Evolutionary conservation across 2,888 invertebrate genomes (phyloP).

Genomic region (Rugalucina vietnamica): DNA sequence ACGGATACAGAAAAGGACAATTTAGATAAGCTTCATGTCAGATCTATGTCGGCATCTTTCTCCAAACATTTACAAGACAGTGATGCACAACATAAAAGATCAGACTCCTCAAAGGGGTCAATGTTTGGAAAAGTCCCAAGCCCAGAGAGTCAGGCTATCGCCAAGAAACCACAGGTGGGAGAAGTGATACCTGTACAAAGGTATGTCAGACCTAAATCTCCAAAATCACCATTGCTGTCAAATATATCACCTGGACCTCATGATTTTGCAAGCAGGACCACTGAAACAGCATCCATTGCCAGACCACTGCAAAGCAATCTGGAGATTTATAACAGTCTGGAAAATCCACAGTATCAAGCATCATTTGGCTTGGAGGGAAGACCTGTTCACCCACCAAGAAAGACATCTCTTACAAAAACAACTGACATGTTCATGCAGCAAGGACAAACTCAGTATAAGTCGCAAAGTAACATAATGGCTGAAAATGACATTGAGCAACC

Average conservation of each 20-base stretch:
- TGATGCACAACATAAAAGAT: conserved; percentile 53
- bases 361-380: conserved; percentile 2
- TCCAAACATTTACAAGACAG: conserved; percentile 59
- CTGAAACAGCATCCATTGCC: conserved; percentile 43
- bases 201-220: conserved; percentile 33
- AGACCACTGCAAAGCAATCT: conserved; percentile 60
- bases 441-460: too few relatives aligned
- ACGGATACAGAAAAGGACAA: not conserved
- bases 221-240: conserved; percentile 18
- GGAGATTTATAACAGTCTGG: conserved; percentile 58
- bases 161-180: conserved; percentile 49
- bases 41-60: conserved; percentile 77
- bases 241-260: conserved; percentile 59
- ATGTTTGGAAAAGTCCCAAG: conserved; percentile 61
- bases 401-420: not conserved
- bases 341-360: conserved; percentile 62
- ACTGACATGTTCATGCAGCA: too few relatives aligned
- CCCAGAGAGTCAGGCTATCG: conserved; percentile 23
- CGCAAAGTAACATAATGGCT: too few relatives aligned
- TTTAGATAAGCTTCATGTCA: conserved; percentile 69
- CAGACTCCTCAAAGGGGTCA: conserved; percentile 73
- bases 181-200: conserved; percentile 60
- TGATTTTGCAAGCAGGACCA: conserved; percentile 57
- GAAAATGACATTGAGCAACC: not conserved
- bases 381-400: not conserved